Evolutionary conservation across 2,888 invertebrate species (phyloP).

Genomic region (Choreutis nemorana): DNA sequence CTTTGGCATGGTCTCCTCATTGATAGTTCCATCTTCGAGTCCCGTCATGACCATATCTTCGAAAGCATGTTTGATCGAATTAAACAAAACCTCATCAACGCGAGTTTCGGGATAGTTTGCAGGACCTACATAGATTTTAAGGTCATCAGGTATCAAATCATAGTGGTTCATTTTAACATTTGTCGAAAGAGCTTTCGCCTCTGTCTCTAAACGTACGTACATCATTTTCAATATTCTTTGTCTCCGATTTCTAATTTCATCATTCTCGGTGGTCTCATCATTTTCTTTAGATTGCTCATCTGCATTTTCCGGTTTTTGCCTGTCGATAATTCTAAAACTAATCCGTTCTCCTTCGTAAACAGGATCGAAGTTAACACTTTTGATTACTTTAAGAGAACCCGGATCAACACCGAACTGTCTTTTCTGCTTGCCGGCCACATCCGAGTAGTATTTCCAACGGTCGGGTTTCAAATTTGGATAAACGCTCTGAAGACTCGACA

Average conservation of each 20-base stretch:
- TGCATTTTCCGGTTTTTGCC: conserved; percentile 40
- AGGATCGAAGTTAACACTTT: conserved; percentile 36
- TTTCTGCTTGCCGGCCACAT: conserved; percentile 50
- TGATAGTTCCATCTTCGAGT: conserved; percentile 17
- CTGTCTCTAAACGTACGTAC: conserved; percentile 33
- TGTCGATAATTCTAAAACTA: conserved; percentile 41
- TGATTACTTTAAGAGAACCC: conserved; percentile 42
- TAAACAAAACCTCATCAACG: conserved; percentile 37
- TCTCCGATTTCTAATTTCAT: conserved; percentile 19
- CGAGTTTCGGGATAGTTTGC: conserved; percentile 42
- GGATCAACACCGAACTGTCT: conserved; percentile 55
- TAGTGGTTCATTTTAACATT: conserved; percentile 44
- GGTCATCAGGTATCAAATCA: conserved; percentile 43
- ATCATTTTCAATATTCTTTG: conserved; percentile 32
- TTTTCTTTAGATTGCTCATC: conserved; percentile 21
- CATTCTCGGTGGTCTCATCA: conserved; percentile 12
- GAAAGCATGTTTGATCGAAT: conserved; percentile 32
- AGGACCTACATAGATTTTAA: conserved; percentile 47
- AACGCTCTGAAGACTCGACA: conserved; percentile 26
- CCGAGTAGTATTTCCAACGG: conserved; percentile 52
- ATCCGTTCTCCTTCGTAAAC: conserved; percentile 34
- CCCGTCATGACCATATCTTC: conserved; percentile 30
- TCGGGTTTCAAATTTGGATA: conserved; percentile 44
- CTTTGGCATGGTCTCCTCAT: conserved; percentile 25
- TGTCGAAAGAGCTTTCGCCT: conserved; percentile 31